Conservation (phyloP, 2,888 invertebrate genomes). For the Drosophila melanosoma region DNA sequence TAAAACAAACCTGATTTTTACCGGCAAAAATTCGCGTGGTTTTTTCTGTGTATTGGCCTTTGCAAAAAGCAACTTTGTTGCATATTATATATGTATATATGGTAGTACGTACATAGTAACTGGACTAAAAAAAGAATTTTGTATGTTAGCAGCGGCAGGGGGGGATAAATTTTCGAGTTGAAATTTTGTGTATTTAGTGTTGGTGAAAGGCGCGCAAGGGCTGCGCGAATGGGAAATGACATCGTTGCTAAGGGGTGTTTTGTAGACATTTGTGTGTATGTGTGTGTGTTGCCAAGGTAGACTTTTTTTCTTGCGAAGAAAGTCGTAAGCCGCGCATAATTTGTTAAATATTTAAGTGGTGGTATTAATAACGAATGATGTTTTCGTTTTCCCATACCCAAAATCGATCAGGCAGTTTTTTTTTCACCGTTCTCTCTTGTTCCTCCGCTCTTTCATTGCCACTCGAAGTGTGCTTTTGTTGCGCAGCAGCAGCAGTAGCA, state of each 20-base stretch:
- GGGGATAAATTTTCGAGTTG: slow-evolving; percentile 42
- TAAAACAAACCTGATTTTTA: slow-evolving; percentile 81
- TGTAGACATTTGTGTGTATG: slow-evolving; percentile 47
- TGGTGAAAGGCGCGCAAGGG: slow-evolving; percentile 58
- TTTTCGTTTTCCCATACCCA: slow-evolving; percentile 25
- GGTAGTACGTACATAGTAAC: slow-evolving; percentile 38
- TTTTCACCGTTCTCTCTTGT: slow-evolving; percentile 19
- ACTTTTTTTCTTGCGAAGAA: slow-evolving; percentile 35
- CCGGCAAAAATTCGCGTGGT: slow-evolving; percentile 81
- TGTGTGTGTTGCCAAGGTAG: slow-evolving; percentile 64
- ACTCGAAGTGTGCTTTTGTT: slow-evolving; percentile 72
- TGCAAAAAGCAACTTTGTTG: slow-evolving; percentile 46
- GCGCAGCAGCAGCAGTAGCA: slow-evolving; percentile 66
- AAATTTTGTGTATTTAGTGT: slow-evolving; percentile 76
- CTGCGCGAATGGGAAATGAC: slow-evolving; percentile 55
- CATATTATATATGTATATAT: slow-evolving; percentile 42
- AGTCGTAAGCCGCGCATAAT: slow-evolving; percentile 29
- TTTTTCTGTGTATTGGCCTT: slow-evolving; percentile 52
- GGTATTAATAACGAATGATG: slow-evolving; percentile 15
- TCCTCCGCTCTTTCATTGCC: slow-evolving; percentile 21
- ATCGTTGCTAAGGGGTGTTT: slow-evolving; percentile 79
- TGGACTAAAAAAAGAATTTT: slow-evolving; percentile 50
- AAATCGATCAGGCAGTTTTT: slow-evolving; percentile 44
- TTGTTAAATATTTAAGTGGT: slow-evolving; percentile 57
- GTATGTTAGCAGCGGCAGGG: slow-evolving; percentile 39